These are phyloP conservation scores for Betta splendens DNA, from an alignment of 2,797 vertebrate species.

Conservation along the genomic window DNA sequence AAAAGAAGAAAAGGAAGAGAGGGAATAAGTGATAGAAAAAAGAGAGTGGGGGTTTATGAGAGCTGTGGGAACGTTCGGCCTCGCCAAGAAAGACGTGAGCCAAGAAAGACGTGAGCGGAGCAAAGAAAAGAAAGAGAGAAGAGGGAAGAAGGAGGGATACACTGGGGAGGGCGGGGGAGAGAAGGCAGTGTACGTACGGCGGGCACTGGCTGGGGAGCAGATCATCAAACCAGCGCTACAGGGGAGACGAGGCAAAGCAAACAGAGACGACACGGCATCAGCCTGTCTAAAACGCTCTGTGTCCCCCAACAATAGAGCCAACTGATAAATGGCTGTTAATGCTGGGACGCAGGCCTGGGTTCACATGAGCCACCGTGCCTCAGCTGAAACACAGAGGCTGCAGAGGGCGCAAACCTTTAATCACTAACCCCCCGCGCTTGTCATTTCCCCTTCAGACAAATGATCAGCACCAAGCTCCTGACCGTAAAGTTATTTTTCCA, in stretches of 20 bases:
- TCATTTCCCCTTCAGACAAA: conserved; percentile 10
- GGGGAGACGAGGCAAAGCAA: conserved; percentile 48
- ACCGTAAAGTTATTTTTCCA: too few species aligned
- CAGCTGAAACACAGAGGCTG: background rate
- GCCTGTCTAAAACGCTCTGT: conserved; percentile 12
- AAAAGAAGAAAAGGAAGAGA: conserved; percentile 21
- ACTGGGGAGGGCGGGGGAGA: conserved; percentile 20
- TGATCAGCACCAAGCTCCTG: too few species aligned
- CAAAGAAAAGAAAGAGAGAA: conserved; percentile 23
- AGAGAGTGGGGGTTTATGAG: conserved; percentile 55
- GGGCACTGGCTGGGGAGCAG: conserved; percentile 62
- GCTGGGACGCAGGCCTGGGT: conserved; percentile 2
- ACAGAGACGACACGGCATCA: conserved; percentile 39
- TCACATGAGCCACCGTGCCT: conserved; percentile 14
- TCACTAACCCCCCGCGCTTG: conserved; percentile 3
- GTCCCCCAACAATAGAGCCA: conserved; percentile 18
- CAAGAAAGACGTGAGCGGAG: conserved; percentile 53
- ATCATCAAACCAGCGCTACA: conserved; percentile 51
- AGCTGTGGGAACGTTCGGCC: conserved; percentile 81
- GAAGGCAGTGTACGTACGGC: conserved; percentile 46
- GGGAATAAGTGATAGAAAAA: conserved; percentile 31
- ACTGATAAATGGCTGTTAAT: background rate
- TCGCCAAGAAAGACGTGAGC: conserved; percentile 79
- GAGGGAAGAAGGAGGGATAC: conserved; percentile 32
- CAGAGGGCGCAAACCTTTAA: conserved; percentile 32